phyloP scores from a whole-genome alignment of 2,888 invertebrate species.

The Diogma glabrata region DNA sequence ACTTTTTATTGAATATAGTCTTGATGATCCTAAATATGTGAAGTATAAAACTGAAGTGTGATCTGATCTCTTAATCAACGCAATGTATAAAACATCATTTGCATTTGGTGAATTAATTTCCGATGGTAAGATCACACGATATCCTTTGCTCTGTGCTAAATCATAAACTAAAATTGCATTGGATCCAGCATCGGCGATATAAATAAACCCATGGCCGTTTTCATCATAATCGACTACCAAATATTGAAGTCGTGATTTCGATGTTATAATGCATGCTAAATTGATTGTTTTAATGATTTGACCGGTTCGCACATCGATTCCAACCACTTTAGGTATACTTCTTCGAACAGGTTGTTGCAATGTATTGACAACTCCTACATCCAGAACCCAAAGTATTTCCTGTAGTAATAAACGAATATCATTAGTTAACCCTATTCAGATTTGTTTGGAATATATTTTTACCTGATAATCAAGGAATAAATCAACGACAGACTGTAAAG shows the following conservation, averaged over 20 bases:
- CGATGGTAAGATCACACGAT: conserved; percentile 45
- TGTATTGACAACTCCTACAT: conserved; percentile 47
- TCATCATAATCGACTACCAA: conserved; percentile 44
- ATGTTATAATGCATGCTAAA: conserved; percentile 39
- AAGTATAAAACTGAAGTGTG: conserved; percentile 43
- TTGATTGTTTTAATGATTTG: conserved; percentile 47
- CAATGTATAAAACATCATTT: conserved; percentile 47
- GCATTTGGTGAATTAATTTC: conserved; percentile 34
- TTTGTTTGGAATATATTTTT: too few species aligned
- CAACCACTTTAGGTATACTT: conserved; percentile 49
- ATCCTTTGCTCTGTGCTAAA: conserved; percentile 38
- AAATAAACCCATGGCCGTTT: conserved; percentile 38
- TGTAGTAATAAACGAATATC: conserved; percentile 20
- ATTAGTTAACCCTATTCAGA: not conserved
- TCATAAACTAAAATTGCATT: conserved; percentile 41
- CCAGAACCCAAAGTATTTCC: conserved; percentile 47
- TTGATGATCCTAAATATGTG: conserved; percentile 44
- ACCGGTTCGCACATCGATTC: conserved; percentile 43
- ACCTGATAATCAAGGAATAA: conserved; percentile 46
- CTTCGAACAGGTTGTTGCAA: conserved; percentile 44
- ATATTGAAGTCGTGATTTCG: conserved; percentile 45
- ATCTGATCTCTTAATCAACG: conserved; percentile 39
- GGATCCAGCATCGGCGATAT: conserved; percentile 27
- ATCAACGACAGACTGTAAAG: conserved; percentile 58
- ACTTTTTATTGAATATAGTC: conserved; percentile 45